Conservation (phyloP, 1,140 invertebrate species). For the Apocrypta bakeri region DNA sequence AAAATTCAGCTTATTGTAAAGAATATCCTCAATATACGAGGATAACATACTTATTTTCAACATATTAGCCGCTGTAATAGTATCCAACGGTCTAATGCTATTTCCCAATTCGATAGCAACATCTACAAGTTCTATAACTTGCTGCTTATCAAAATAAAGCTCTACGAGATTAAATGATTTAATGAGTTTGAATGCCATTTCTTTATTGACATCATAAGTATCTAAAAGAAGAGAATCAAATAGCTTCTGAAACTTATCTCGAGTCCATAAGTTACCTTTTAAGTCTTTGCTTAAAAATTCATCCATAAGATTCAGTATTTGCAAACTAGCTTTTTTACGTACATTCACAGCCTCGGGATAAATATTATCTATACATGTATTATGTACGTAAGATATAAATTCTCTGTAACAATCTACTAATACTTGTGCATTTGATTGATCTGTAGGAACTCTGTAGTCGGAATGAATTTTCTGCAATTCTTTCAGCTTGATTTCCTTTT, state of each 20-base stretch:
- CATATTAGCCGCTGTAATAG: constrained; percentile 84
- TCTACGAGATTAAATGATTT: constrained; percentile 56
- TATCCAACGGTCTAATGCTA: constrained; percentile 86
- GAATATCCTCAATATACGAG: constrained; percentile 62
- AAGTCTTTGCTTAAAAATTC: constrained; percentile 59
- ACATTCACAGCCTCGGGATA: constrained; percentile 83
- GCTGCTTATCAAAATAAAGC: constrained; percentile 63
- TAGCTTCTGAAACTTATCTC: constrained; percentile 66
- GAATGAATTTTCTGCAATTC: constrained; percentile 11
- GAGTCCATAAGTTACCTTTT: constrained; percentile 43
- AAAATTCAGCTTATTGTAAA: constrained; percentile 51
- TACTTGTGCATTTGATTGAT: neutral
- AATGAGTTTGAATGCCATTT: constrained; percentile 74
- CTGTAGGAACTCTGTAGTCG: neutral
- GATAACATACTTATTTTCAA: constrained; percentile 76
- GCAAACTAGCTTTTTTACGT: constrained; percentile 79
- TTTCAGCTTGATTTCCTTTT: constrained; percentile 56
- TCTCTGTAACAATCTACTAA: constrained; percentile 54
- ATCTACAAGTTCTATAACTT: constrained; percentile 69
- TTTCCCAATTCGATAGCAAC: constrained; percentile 77
- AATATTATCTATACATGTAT: constrained; percentile 77
- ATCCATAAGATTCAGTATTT: constrained; percentile 69
- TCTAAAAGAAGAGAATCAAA: constrained; percentile 79
- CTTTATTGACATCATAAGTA: constrained; percentile 88
- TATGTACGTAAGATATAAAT: constrained; percentile 74